Conservation (phyloP, 2,888 invertebrate species). For the Lasioglossum figueresi region DNA sequence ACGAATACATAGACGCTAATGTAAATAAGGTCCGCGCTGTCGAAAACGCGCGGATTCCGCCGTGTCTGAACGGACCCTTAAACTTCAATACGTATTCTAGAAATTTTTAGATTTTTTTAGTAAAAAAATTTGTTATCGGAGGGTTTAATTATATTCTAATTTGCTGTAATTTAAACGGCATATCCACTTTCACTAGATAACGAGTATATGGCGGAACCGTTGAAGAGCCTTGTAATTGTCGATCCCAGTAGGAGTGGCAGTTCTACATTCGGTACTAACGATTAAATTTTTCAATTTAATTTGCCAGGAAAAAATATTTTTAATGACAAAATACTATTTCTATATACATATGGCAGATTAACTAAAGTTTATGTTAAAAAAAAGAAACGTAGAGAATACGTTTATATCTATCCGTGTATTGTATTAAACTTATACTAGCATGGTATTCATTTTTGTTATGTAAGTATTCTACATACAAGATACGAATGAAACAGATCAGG, state of each 20-base stretch:
- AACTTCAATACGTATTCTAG: too few relatives aligned
- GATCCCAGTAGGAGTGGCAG: slow-evolving; percentile 60
- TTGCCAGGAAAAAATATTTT: slow-evolving; percentile 30
- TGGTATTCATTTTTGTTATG: slow-evolving; percentile 6
- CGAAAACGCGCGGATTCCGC: too few relatives aligned
- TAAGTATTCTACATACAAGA: not conserved
- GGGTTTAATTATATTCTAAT: not conserved
- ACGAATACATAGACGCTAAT: too few relatives aligned
- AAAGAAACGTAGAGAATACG: not conserved
- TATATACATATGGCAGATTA: slow-evolving; percentile 15
- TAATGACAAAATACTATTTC: slow-evolving; percentile 18
- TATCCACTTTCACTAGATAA: slow-evolving; percentile 58
- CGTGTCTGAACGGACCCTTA: too few relatives aligned
- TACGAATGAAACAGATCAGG: not conserved
- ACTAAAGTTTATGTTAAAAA: slow-evolving; percentile 13
- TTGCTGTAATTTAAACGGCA: not conserved
- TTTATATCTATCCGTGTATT: not conserved
- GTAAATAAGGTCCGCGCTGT: too few relatives aligned
- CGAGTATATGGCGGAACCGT: slow-evolving; percentile 57
- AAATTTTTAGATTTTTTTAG: too few relatives aligned
- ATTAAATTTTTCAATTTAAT: slow-evolving; percentile 24
- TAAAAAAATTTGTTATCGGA: too few relatives aligned
- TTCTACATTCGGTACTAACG: slow-evolving; percentile 51
- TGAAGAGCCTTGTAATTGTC: slow-evolving; percentile 25
- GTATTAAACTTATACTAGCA: slow-evolving; percentile 4